phyloP scores from a whole-genome alignment of 2,113 vertebrate species.

The Urocynchramus pylzowi region DNA sequence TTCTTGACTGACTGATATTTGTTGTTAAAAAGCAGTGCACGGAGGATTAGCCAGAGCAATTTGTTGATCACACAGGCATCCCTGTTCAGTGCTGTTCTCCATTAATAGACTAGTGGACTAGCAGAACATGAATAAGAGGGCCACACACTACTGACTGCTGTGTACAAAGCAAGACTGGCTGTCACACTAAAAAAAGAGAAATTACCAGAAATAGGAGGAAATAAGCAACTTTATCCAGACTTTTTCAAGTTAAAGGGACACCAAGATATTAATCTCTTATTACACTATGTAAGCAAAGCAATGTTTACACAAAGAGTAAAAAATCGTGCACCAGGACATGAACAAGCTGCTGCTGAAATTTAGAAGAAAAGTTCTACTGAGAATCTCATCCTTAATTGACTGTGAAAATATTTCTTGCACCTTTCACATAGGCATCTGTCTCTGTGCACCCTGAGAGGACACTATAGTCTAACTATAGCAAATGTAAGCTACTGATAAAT shows the following conservation, averaged over 20 bases:
- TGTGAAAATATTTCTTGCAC: background rate
- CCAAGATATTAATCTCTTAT: background rate
- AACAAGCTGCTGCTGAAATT: background rate
- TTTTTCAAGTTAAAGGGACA: background rate
- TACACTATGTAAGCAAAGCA: background rate
- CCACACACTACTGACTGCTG: background rate
- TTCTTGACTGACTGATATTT: background rate
- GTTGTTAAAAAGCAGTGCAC: background rate
- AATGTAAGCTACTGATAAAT: background rate
- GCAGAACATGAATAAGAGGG: background rate
- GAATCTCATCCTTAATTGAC: background rate
- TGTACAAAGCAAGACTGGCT: background rate
- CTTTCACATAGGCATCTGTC: background rate
- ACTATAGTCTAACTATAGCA: background rate
- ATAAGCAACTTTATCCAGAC: background rate
- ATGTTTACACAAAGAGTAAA: background rate
- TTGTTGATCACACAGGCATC: background rate
- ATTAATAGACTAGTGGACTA: background rate
- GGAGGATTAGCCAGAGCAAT: background rate
- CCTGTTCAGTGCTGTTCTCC: background rate
- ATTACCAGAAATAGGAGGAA: background rate
- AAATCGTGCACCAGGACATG: background rate
- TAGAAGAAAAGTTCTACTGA: background rate
- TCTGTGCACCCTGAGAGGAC: background rate
- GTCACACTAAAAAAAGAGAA: background rate